Evolutionary conservation across 1,140 invertebrate genomes (phyloP), one percentile per base, ranked within the genome.

Genomic region (Lamellibrachia luymesi): DNA sequence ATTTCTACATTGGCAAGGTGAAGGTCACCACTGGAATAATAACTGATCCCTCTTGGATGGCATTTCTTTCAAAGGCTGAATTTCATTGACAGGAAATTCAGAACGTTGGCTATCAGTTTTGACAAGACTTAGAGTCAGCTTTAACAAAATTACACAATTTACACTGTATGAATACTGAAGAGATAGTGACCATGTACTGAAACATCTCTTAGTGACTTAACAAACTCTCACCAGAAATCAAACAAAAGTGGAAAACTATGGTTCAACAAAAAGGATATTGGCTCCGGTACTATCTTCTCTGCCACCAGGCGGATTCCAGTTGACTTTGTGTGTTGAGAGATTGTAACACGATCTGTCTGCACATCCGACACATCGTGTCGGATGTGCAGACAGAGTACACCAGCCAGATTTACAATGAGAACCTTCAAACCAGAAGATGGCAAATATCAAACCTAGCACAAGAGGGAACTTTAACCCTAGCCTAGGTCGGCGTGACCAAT

Each of bases 361-460:
- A 97, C 99, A 99, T 6, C 99, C 99, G 27, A 99, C 99, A 97
- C 99, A 99, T 96, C 99, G 99, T 93, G 97, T 97, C 98, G n/a
- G n/a, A 99, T 98, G 95, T 99, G 99, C 96, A 99, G 99, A 90
- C 99, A 97, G 96, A 99, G 95, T 99, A 99, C 0, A 98, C 99
- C 0, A 99, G 97, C 0, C 96, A 99, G 98, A 97, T 99, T 99
- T 90, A 98, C 98, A 50, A 99, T 98, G 92, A 99, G 97, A 90
- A 97, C 97, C 97, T 98, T 96, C 56, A 97, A 96, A 94, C 95
- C 94, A 94, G 64, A 80, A 6, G 64, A 80, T 80, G 64, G 17
- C 64, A 80, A 80, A 80, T 22, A 22, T 80, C 6, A n/a, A n/a
- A n/a, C n/a, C n/a, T n/a, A n/a, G n/a, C n/a, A n/a, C n/a, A n/a